Conservation (phyloP, 2,113 vertebrate genomes). For the Cisticola juncidis region DNA sequence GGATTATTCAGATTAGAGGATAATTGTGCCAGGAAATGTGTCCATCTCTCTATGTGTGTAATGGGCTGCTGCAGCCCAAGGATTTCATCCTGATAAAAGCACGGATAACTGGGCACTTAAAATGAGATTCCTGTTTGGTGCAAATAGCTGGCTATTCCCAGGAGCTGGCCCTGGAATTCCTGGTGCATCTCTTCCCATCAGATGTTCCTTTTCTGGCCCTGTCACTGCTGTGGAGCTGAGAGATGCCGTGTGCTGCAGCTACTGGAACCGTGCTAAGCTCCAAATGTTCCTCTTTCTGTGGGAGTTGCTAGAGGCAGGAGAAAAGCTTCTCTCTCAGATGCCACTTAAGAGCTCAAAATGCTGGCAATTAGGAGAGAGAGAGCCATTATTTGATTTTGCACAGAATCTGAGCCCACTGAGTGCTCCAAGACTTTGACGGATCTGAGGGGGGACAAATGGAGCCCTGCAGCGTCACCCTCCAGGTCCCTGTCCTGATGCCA, state of each 20-base stretch:
- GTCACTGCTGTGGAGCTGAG: not conserved
- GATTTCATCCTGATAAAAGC: not conserved
- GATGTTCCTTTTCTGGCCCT: not conserved
- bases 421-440: not conserved
- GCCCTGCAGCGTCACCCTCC: not conserved
- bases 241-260: not conserved
- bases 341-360: not conserved
- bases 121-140: not conserved
- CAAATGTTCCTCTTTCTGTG: conserved; percentile 22
- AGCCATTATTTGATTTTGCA: not conserved
- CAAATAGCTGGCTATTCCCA: not conserved
- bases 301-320: not conserved
- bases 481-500: not conserved
- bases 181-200: not conserved
- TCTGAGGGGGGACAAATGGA: not conserved
- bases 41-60: not conserved
- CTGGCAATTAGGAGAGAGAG: not conserved
- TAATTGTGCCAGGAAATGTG: not conserved
- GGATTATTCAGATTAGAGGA: not conserved
- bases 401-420: not conserved
- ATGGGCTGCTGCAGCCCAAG: not conserved
- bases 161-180: not conserved
- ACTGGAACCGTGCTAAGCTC: not conserved
- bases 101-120: not conserved
- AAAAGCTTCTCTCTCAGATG: not conserved